Evolutionary conservation across 2,797 vertebrate genomes (phyloP).

Genomic region (Aplochiton taeniatus): DNA sequence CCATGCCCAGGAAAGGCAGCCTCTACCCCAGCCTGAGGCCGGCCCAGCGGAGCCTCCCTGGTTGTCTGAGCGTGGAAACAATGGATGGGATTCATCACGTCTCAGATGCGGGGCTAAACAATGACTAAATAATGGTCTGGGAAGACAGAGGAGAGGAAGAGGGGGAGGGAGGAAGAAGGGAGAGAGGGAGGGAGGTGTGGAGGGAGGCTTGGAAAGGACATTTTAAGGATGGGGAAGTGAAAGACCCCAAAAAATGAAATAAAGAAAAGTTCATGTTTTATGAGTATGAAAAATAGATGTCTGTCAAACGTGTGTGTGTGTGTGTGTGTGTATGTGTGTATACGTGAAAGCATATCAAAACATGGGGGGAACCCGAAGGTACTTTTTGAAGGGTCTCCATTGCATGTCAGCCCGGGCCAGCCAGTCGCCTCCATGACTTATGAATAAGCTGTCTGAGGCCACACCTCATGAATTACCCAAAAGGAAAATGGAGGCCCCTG

Average conservation of each 20-base stretch:
- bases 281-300: neutral
- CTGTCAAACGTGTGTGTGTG: constrained; percentile 26
- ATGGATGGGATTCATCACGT: too few relatives aligned
- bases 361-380: too few relatives aligned
- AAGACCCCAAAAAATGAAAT: neutral
- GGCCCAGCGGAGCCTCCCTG: too few relatives aligned
- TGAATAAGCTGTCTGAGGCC: constrained; percentile 44
- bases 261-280: neutral
- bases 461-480: constrained; percentile 50
- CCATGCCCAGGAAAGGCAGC: too few relatives aligned
- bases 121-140: neutral
- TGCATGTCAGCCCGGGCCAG: too few relatives aligned
- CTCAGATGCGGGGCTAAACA: too few relatives aligned
- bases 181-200: neutral
- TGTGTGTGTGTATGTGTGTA: neutral
- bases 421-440: constrained; percentile 43
- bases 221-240: neutral
- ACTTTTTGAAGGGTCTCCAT: too few relatives aligned
- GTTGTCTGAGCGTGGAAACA: too few relatives aligned
- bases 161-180: neutral
- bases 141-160: neutral
- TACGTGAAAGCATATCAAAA: too few relatives aligned
- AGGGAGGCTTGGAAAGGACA: neutral
- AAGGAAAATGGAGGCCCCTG: constrained; percentile 34
- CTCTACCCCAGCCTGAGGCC: too few relatives aligned